phyloP scores from a whole-genome alignment of 2,113 vertebrate genomes.

The Galeopterus variegatus region DNA sequence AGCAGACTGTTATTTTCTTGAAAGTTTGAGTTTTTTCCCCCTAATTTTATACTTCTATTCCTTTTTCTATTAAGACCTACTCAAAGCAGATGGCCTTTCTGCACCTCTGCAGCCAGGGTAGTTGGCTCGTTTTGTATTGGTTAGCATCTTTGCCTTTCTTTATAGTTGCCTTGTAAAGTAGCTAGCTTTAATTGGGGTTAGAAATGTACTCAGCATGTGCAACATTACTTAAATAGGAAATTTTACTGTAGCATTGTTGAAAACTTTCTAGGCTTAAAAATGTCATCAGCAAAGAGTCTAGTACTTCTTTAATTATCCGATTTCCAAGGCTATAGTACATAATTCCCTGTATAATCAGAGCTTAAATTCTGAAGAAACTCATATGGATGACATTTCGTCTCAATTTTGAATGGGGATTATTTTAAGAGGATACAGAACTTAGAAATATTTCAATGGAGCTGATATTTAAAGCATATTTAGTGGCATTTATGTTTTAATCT shows the following conservation, averaged over 20 bases:
- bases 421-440: constrained; percentile 91
- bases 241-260: constrained; percentile 68
- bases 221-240: constrained; percentile 58
- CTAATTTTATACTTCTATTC: not conserved
- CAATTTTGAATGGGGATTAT: constrained; percentile 90
- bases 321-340: constrained; percentile 87
- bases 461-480: constrained; percentile 91
- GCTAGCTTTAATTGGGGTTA: constrained; percentile 46
- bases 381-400: constrained; percentile 89
- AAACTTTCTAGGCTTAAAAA: constrained; percentile 85
- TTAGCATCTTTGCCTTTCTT: not conserved
- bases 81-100: not conserved
- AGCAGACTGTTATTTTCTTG: constrained; percentile 5
- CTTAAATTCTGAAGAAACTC: constrained; percentile 88
- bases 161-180: not conserved
- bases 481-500: constrained; percentile 92
- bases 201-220: constrained; percentile 40
- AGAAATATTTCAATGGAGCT: constrained; percentile 88
- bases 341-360: constrained; percentile 90
- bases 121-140: not conserved
- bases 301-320: constrained; percentile 87
- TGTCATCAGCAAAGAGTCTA: constrained; percentile 82
- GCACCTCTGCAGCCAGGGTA: not conserved
- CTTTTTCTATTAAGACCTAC: not conserved
- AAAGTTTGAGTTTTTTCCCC: not conserved